These are phyloP conservation scores for Drosophila macrospina DNA, from an alignment of 2,888 invertebrate species.

Conservation along the genomic window DNA sequence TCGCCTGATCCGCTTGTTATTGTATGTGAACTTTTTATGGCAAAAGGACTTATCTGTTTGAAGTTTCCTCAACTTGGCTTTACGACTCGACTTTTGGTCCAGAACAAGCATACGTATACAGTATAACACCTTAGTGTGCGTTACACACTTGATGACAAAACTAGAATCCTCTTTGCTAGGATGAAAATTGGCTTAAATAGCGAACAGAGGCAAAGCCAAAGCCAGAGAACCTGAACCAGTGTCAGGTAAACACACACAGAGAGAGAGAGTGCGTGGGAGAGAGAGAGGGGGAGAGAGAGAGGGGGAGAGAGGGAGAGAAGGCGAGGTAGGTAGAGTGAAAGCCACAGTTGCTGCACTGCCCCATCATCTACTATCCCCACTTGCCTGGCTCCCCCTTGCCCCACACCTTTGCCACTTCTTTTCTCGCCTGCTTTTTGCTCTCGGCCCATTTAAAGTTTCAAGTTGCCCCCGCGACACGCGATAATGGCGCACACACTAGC, in stretches of 20 bases:
- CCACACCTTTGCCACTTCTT: background rate
- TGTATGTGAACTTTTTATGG: too few species aligned
- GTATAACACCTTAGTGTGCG: too few species aligned
- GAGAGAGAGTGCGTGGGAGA: background rate
- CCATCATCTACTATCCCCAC: background rate
- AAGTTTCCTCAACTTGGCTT: too few species aligned
- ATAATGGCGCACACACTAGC: conserved; percentile 39
- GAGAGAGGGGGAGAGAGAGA: background rate
- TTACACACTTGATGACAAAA: too few species aligned
- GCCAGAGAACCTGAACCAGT: background rate
- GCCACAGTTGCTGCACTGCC: conserved; percentile 10
- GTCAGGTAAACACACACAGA: conserved; percentile 1
- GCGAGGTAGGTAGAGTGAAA: background rate
- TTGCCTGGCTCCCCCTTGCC: background rate
- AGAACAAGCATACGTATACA: too few species aligned
- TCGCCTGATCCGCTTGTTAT: too few species aligned
- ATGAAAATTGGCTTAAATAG: conserved; percentile 47
- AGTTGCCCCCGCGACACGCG: conserved; percentile 47
- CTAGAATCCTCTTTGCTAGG: background rate
- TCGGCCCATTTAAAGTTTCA: conserved; percentile 41
- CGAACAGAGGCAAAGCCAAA: conserved; percentile 1
- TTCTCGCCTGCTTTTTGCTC: background rate
- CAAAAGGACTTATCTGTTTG: too few species aligned
- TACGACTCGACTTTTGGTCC: too few species aligned
- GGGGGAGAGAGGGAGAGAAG: background rate